phyloP scores from a whole-genome alignment of 2,888 invertebrate species.

The Drosophila colorata region DNA sequence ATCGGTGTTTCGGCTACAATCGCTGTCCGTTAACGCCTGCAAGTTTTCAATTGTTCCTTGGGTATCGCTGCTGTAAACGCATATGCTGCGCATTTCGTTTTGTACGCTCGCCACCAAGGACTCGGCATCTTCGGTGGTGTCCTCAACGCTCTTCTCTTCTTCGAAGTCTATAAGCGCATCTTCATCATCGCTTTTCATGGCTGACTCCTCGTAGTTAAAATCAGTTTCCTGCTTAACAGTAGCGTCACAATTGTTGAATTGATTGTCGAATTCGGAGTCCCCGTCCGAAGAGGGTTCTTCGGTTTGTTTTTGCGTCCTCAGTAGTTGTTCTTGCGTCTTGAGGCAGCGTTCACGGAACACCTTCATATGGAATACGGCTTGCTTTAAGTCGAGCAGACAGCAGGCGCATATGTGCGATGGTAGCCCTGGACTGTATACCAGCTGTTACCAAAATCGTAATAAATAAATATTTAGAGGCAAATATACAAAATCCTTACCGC shows the following conservation, averaged over 20 bases:
- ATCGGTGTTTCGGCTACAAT: neutral
- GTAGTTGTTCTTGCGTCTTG: slow-evolving; percentile 46
- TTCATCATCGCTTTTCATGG: slow-evolving; percentile 3
- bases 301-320: neutral
- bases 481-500: slow-evolving; percentile 22
- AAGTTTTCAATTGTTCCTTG: slow-evolving; percentile 9
- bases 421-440: slow-evolving; percentile 30
- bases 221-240: neutral
- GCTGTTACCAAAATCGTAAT: slow-evolving; percentile 19
- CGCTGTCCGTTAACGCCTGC: slow-evolving; percentile 1
- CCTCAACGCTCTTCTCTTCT: slow-evolving; percentile 4
- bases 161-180: slow-evolving; percentile 19
- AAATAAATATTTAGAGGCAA: neutral
- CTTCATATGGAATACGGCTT: slow-evolving; percentile 33
- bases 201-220: neutral
- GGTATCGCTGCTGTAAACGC: slow-evolving; percentile 26
- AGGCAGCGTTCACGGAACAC: slow-evolving; percentile 57
- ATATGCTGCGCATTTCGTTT: slow-evolving; percentile 34
- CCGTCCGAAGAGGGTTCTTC: neutral
- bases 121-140: slow-evolving; percentile 21
- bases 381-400: slow-evolving; percentile 57
- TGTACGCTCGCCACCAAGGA: slow-evolving; percentile 17
- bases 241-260: neutral
- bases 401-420: slow-evolving; percentile 61
- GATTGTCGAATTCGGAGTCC: neutral